phyloP scores from a whole-genome alignment of 2,797 vertebrate species.

The Microchirus variegatus region DNA sequence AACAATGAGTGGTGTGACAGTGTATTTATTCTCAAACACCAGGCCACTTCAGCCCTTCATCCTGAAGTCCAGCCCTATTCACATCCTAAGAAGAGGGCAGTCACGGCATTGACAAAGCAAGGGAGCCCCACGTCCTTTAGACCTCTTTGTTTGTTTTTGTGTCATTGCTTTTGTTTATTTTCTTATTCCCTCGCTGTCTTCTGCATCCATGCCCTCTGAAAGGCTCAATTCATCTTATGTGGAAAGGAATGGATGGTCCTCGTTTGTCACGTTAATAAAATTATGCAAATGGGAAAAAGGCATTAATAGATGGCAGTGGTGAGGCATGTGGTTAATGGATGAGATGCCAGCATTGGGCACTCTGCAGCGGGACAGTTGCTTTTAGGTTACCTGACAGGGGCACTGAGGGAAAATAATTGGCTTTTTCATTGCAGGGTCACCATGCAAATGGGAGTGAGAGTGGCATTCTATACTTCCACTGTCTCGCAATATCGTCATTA shows the following conservation, averaged over 20 bases:
- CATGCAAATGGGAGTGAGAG: constrained; percentile 74
- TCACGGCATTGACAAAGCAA: constrained; percentile 43
- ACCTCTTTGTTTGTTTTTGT: constrained; percentile 65
- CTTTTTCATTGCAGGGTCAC: constrained; percentile 74
- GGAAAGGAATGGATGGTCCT: constrained; percentile 74
- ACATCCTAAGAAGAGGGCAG: constrained; percentile 57
- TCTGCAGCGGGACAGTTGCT: constrained; percentile 76
- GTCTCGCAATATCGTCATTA: constrained; percentile 72
- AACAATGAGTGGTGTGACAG: constrained; percentile 55
- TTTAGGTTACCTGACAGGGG: constrained; percentile 83
- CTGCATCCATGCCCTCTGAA: constrained; percentile 52
- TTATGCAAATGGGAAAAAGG: constrained; percentile 83
- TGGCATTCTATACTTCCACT: constrained; percentile 50
- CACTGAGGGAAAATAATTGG: constrained; percentile 84
- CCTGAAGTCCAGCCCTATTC: constrained; percentile 43
- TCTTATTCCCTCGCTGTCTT: constrained; percentile 45
- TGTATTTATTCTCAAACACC: constrained; percentile 57
- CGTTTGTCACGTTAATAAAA: constrained; percentile 82
- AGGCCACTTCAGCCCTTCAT: constrained; percentile 49
- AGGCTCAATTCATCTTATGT: constrained; percentile 79
- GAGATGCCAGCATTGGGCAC: constrained; percentile 73
- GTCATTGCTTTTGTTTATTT: constrained; percentile 65
- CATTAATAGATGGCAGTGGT: constrained; percentile 78
- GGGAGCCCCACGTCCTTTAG: constrained; percentile 35
- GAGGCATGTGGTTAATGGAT: constrained; percentile 79